These are phyloP conservation scores for Metalampra italica DNA, from an alignment of 2,888 invertebrate genomes.

Conservation along the genomic window DNA sequence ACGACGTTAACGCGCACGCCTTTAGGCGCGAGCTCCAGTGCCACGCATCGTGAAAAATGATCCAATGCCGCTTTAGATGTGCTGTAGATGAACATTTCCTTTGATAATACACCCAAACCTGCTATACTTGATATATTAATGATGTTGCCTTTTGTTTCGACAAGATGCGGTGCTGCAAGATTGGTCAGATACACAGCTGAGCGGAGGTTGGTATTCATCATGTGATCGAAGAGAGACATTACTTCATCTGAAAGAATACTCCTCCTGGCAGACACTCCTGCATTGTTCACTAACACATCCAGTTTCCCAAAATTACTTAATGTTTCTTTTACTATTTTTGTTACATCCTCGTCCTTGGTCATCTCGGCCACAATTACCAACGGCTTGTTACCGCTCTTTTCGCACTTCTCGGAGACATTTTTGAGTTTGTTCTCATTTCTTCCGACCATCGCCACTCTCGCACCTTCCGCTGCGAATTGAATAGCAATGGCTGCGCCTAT, in stretches of 20 bases:
- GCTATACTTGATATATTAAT: background rate
- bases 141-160: background rate
- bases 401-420: constrained; percentile 52
- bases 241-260: constrained; percentile 1
- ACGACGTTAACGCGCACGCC: background rate
- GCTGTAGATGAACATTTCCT: background rate
- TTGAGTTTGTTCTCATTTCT: constrained; percentile 80
- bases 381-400: constrained; percentile 6
- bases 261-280: constrained; percentile 7
- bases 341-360: constrained; percentile 17
- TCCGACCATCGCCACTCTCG: constrained; percentile 76
- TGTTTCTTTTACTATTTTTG: constrained; percentile 16
- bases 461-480: constrained; percentile 78
- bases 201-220: background rate
- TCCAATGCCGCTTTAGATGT: background rate
- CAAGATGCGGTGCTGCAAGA: background rate
- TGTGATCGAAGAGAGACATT: background rate
- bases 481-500: constrained; percentile 81
- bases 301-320: constrained; percentile 16
- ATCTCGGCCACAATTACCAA: constrained; percentile 20
- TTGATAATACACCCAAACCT: background rate
- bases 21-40: background rate
- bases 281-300: constrained; percentile 22
- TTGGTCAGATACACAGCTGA: background rate
- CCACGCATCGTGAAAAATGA: background rate